Evolutionary conservation across 1,140 invertebrate genomes (phyloP).

Genomic region (Antheraea mylitta): DNA sequence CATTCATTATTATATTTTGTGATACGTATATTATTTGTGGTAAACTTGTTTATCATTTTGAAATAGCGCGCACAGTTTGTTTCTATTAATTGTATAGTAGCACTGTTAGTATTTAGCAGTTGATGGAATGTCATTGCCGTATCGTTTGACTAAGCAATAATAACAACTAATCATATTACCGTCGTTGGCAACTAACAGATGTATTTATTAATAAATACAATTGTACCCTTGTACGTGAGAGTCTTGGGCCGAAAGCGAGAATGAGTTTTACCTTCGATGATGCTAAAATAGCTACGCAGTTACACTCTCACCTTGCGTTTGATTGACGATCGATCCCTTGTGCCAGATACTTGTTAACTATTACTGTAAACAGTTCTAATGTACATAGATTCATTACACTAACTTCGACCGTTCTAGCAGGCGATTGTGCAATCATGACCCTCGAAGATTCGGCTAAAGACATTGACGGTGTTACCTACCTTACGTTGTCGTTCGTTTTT

Average conservation of each 20-base stretch:
- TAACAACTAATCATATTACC: constrained; percentile 37
- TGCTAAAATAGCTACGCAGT: constrained; percentile 74
- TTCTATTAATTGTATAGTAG: too few relatives aligned
- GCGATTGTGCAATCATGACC: constrained; percentile 22
- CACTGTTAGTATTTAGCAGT: neutral
- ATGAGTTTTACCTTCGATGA: constrained; percentile 75
- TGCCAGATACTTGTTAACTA: constrained; percentile 73
- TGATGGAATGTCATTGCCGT: constrained; percentile 20
- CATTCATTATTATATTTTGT: constrained; percentile 12
- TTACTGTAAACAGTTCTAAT: constrained; percentile 53
- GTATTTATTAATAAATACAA: constrained; percentile 71
- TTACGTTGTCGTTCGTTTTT: neutral
- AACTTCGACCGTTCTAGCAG: constrained; percentile 24
- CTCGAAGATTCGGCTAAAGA: constrained; percentile 15
- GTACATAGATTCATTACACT: constrained; percentile 23
- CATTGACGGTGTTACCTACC: neutral
- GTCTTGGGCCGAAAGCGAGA: constrained; percentile 71
- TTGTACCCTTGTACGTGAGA: constrained; percentile 68
- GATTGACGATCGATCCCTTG: constrained; percentile 77
- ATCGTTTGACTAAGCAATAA: constrained; percentile 26
- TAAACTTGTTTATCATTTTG: neutral
- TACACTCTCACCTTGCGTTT: constrained; percentile 76
- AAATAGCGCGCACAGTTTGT: too few relatives aligned
- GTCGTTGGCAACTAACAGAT: constrained; percentile 64
- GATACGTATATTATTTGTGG: neutral